Base-by-base conservation (phyloP, 2,797 vertebrate species). In the Orientallactaga sibirica region DNA sequence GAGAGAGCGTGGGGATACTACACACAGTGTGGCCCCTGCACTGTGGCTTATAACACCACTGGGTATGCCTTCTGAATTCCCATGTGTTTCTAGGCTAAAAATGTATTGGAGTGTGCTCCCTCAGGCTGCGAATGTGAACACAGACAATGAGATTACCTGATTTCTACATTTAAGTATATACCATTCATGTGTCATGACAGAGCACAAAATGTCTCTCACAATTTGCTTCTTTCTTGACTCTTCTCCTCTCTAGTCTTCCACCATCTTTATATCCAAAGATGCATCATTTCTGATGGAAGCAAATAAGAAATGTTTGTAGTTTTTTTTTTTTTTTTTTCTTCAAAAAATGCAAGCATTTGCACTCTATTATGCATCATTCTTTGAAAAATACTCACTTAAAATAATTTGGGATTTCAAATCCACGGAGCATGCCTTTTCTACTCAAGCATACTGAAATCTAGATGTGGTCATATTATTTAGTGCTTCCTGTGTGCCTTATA, bases 31-130 rank as follows among this genome's bases (percentile, higher is more conserved):
- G 55, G 55, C 12, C 4, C 11, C 55, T 58, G 7, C 0, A 0
- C 0, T 27, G 0, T 0, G 20, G 9, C 24, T 33, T 41, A 43
- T 2, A 52, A 15, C 5, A 15, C 7, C 24, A 19, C 1, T 20
- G 25, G 33, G 20, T 20, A 70, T 4, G 3, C 1, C 4, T 33
- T 62, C 22, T 22, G 15, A 73, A 67, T 94, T 58, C 25, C 37
- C 48, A 2, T 24, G 2, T 88, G 16, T 48, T 27, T 12, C 2
- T 66, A 66, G 19, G 7, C 25, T 79, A n/a, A 16, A 58, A 64
- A 83, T 24, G 27, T 29, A 24, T 9, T 24, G 2, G 73, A 41
- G 75, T 83, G 2, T n/a, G 2, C 3, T 29, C 41, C 58, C 1
- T 48, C 4, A 37, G 27, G 55, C 4, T 29, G n/a, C 37, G 2